These are phyloP conservation scores for Nemoura dubitans DNA, from an alignment of 2,888 invertebrate genomes.

Conservation along the genomic window DNA sequence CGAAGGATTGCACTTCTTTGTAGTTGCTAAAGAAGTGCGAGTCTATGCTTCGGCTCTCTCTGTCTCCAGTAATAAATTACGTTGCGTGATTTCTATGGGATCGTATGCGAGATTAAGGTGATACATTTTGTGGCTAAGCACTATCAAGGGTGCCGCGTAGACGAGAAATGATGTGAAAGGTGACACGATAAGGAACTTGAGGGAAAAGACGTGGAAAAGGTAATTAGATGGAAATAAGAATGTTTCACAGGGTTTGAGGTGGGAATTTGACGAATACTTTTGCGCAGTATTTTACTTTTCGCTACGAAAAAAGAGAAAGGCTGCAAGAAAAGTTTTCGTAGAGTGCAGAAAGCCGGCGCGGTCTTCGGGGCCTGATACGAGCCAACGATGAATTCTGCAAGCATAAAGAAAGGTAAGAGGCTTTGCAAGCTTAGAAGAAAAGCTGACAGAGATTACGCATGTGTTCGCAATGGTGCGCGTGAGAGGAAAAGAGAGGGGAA, in stretches of 20 bases:
- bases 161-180: conserved; percentile 33
- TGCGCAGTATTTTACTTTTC: conserved; percentile 20
- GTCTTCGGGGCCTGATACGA: neutral
- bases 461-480: conserved; percentile 1
- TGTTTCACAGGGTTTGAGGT: neutral
- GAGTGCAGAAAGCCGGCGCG: neutral
- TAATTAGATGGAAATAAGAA: conserved; percentile 28
- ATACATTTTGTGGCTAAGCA: conserved; percentile 28
- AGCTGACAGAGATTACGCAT: conserved; percentile 28
- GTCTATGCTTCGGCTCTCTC: neutral
- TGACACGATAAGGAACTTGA: neutral
- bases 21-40: neutral
- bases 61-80: conserved; percentile 22
- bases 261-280: neutral
- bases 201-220: conserved; percentile 20
- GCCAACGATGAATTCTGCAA: conserved; percentile 1
- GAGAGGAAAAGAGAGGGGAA: neutral
- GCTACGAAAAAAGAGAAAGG: neutral
- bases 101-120: conserved; percentile 20
- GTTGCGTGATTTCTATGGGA: conserved; percentile 17
- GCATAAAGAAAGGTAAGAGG: conserved; percentile 31
- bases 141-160: neutral
- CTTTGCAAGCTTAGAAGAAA: conserved; percentile 26
- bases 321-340: neutral
- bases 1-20: conserved; percentile 13